These are phyloP conservation scores for Petroica traversi DNA, from an alignment of 2,113 vertebrate genomes.

Conservation along the genomic window DNA sequence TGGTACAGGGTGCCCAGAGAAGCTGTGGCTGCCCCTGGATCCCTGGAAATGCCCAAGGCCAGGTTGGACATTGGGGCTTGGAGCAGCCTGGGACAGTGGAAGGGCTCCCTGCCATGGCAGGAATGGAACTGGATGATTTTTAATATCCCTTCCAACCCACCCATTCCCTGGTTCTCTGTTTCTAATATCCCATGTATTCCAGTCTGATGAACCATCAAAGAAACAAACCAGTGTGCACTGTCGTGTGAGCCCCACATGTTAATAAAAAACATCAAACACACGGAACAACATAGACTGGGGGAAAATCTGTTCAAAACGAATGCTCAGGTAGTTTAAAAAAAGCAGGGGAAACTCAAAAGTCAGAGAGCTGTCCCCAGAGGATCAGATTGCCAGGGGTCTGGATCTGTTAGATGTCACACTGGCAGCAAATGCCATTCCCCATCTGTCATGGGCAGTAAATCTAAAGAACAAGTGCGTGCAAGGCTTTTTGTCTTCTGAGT, in stretches of 20 bases:
- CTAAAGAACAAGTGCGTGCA: not conserved
- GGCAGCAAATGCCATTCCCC: not conserved
- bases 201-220: not conserved
- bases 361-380: not conserved
- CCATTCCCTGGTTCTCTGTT: not conserved
- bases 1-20: not conserved
- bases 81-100: not conserved
- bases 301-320: not conserved
- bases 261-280: not conserved
- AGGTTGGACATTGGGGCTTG: not conserved
- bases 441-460: not conserved
- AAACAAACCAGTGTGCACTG: not conserved
- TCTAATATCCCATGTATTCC: not conserved
- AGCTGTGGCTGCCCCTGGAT: not conserved
- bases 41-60: not conserved
- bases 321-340: not conserved
- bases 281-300: not conserved
- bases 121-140: fast-evolving
- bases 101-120: not conserved
- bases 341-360: not conserved
- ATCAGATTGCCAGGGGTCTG: not conserved
- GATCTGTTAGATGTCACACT: not conserved
- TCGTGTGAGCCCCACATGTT: not conserved
- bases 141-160: not conserved
- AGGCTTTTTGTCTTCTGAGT: not conserved